These are phyloP conservation scores for Nasonia longicornis DNA, from an alignment of 1,140 invertebrate species.

Conservation along the genomic window DNA sequence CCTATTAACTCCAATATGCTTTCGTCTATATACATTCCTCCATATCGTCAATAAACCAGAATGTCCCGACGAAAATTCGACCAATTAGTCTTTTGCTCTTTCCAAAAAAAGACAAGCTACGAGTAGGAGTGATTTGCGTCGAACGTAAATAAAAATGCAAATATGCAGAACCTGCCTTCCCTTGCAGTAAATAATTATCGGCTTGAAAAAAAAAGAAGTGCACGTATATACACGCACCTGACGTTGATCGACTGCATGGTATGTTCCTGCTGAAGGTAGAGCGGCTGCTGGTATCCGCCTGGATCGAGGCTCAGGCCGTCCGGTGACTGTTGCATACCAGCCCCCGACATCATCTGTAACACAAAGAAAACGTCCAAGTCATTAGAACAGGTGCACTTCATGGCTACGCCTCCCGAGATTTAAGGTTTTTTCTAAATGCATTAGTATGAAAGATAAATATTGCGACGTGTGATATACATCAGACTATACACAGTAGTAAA, in stretches of 20 bases:
- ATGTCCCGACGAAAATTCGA: neutral
- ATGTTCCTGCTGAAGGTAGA: slow-evolving; percentile 73
- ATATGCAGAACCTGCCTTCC: neutral
- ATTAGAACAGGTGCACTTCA: neutral
- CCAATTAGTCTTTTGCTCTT: neutral
- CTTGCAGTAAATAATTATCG: slow-evolving; percentile 13
- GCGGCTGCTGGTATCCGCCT: slow-evolving; percentile 77
- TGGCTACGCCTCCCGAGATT: neutral
- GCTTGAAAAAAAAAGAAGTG: neutral
- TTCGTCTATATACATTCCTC: too few species aligned
- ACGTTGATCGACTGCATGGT: slow-evolving; percentile 67
- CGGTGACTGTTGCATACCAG: slow-evolving; percentile 76
- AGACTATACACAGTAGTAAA: neutral
- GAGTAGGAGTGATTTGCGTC: neutral
- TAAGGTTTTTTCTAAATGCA: too few species aligned
- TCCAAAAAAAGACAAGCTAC: neutral
- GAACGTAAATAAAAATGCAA: slow-evolving; percentile 1
- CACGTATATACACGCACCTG: slow-evolving; percentile 52
- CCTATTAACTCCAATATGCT: too few species aligned
- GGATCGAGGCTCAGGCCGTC: slow-evolving; percentile 77
- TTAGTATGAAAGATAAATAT: slow-evolving; percentile 13
- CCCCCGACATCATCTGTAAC: slow-evolving; percentile 68
- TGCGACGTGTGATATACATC: neutral
- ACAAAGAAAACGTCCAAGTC: slow-evolving; percentile 22
- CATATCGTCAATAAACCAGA: neutral